Evolutionary conservation across 2,113 vertebrate genomes (phyloP), one percentile per base, ranked within the genome.

Genomic region (Tyrannus savana): DNA sequence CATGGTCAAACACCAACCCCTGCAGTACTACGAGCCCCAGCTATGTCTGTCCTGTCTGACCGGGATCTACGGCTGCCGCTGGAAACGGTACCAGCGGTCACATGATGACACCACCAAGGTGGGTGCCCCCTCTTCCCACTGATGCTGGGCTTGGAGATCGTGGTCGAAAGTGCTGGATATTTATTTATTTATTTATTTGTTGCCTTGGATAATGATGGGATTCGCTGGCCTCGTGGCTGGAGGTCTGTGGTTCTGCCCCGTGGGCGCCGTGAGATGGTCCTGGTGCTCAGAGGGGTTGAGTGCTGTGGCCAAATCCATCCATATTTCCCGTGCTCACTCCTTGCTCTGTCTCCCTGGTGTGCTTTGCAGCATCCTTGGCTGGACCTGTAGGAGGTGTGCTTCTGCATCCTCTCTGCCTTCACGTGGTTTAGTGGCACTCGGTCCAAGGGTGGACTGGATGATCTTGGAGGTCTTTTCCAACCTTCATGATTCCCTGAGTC

Each of bases 21-120:
- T 99, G 88, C 99, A 99, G 98, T 99, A 99, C 98, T 99, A 99
- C 13, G 99, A 99, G 98, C 99, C 99, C 19, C 99, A 99, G 97
- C 97, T 99, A 94, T 99, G 99, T 95, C 96, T 99, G 97, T 99
- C 99, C 95, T 99, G 99, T 81, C 98, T 99, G 98, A 99, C 99
- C 0, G 99, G 99, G 93, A 99, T 99, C 98, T 99, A 99, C 74
- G 99, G 99, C 94, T 99, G 99, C 98, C 99, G 99, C 92, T 99
- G 99, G 99, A 99, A 99, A 97, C 99, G 99, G 93, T 99, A 99
- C 98, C 99, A 99, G 97, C 99, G 99, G 85, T 99, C 99, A 92
- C 99, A 99, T 84, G 99, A 99, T 84, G 98, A 99, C 96, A 99
- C 98, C 96, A 99, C 99, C 18, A 98, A 98, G 99, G 99, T 99